Evolutionary conservation across 2,113 vertebrate species (phyloP), one percentile per base, ranked within the genome.

Genomic region (Leptocoma aspasia): DNA sequence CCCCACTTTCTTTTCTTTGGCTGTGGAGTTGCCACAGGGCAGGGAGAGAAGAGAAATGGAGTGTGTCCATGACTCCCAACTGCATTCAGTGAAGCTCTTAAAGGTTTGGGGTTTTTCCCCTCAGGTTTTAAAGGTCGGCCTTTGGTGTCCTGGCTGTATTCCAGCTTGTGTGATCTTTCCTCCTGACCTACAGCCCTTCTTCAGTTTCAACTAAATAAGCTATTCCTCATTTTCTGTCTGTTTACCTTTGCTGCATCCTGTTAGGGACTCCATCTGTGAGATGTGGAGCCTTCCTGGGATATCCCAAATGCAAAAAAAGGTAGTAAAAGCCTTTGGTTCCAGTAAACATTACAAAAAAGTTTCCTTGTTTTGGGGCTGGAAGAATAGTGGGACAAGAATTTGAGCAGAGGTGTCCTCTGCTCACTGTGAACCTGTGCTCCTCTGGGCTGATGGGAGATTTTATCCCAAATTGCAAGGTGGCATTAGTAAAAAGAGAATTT

Each of bases 201-300:
- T 92, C 60, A 94, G 24, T 64, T 91, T 82, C 63, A 91, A 21
- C 66, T 82, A 90, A 92, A 87, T 92, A 95, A 92, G 53, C 59
- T 54, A 77, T 73, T 87, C 39, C 71, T 90, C 75, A 70, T 59
- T 88, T 94, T 91, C 78, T 92, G 13, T 54, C 81, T 93, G 49
- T 94, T 95, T 95, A 89, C 30, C 70, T 90, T 93, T 77, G 33
- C 66, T 93, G 57, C 88, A 87, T 94, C 87, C 82, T 93, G 45
- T 89, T 87, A 88, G 82, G 70, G 61, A 63, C 47, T 94, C 89
- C 66, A 65, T 92, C 70, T 50, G 45, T 47, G 82, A 92, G 66
- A 44, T 95, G 82, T 69, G 63, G 84, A 95, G 45, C 39, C 30
- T 26, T 76, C 63, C 66, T 82, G 82, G 52, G 24, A 85, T 65